These are phyloP conservation scores for Adelosebastes latens DNA, from an alignment of 2,797 vertebrate species.

Conservation along the genomic window DNA sequence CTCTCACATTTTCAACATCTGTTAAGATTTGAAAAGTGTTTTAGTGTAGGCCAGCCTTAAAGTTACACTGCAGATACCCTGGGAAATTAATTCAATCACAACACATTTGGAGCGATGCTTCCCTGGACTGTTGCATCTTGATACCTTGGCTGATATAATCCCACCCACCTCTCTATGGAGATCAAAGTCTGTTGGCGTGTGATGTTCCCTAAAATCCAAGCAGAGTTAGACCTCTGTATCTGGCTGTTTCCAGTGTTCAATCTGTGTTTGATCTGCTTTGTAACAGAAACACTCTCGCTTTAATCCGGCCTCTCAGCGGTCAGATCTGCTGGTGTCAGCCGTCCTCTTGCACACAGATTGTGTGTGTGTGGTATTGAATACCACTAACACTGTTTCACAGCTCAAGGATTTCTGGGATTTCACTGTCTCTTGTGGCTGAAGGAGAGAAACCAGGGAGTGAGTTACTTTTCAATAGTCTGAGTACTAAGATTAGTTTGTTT, in stretches of 20 bases:
- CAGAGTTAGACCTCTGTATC: conserved; percentile 44
- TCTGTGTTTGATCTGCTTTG: conserved; percentile 22
- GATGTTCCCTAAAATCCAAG: conserved; percentile 1
- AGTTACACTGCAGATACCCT: background rate
- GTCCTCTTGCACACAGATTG: background rate
- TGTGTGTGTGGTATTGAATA: conserved; percentile 11
- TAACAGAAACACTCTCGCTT: conserved; percentile 19
- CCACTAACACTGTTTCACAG: conserved; percentile 13
- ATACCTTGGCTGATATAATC: background rate
- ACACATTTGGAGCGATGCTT: background rate
- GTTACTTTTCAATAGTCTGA: background rate
- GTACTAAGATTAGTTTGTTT: background rate
- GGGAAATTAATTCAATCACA: background rate
- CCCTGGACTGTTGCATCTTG: background rate
- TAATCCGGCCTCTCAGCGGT: conserved; percentile 15
- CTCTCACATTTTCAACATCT: too few relatives aligned
- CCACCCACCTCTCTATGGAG: background rate
- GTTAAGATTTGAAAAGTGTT: too few relatives aligned
- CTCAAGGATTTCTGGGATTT: conserved; percentile 28
- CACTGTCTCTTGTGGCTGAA: conserved; percentile 9
- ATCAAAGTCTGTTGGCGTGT: background rate
- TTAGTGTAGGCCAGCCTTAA: background rate
- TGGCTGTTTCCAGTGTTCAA: conserved; percentile 1
- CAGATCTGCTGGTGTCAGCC: conserved; percentile 46
- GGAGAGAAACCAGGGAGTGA: background rate